Evolutionary conservation across 1,140 invertebrate genomes (phyloP), one percentile per base, ranked within the genome.

Genomic region (Drosophila rhopaloa): DNA sequence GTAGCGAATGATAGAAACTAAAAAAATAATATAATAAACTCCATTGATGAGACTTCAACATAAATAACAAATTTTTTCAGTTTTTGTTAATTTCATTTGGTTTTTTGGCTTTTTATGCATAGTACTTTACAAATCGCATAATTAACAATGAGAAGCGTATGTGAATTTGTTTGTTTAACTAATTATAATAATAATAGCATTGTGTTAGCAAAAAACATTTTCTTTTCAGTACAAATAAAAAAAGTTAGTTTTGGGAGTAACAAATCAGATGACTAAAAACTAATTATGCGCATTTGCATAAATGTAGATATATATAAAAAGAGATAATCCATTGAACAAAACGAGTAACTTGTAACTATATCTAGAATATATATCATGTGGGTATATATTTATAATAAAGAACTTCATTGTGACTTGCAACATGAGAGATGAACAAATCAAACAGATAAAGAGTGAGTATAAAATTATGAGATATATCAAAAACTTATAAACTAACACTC

Each of bases 381-480:
- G 55, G 50, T 80, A 70, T 58, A 38, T 79, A 63, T 44, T 56
- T 56, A 50, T 68, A 54, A 43, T 63, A 59, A 57, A 75, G 60
- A 88, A 88, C 83, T 86, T 88, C 83, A 86, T 86, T 86, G 82
- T 88, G 82, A 86, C 82, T 86, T 81, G 81, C 68, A 85, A 85
- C 77, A 63, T 80, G 62, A 85, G 79, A 78, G 61, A 79, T 82
- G 66, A 82, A 86, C 83, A 86, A 79, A 88, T 79, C 75, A 88
- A 86, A 86, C 83, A 88, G 78, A 85, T 51, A 85, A 57, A 81
- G 73, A 86, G 65, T 71, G 58, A 43, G 27, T 81, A 57, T 65
- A 67, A 75, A 66, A 46, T 66, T 58, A 66, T 53, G 48, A 58
- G 40, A 67, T 73, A 56, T 75, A 72, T 73, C 47, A 55, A 76